Evolutionary conservation across 2,888 invertebrate genomes (phyloP).

Genomic region (Eupeodes luniger): DNA sequence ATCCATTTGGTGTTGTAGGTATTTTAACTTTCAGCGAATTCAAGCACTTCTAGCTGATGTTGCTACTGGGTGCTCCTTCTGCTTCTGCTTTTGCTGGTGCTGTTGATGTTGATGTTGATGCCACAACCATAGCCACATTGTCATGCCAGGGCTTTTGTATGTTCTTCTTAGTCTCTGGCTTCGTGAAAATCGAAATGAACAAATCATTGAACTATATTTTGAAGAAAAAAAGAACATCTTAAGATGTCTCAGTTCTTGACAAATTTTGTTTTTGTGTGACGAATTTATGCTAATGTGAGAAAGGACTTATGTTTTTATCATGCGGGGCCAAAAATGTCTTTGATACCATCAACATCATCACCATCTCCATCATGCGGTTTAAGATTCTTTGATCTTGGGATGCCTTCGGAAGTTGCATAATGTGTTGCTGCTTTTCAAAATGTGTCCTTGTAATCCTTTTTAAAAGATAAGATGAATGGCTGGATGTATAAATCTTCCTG

Average conservation of each 20-base stretch:
- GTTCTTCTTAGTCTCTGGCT: background rate
- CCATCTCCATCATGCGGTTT: constrained; percentile 13
- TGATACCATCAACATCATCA: background rate
- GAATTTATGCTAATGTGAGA: constrained; percentile 54
- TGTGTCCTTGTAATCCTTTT: constrained; percentile 38
- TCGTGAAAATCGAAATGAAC: constrained; percentile 33
- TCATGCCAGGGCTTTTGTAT: constrained; percentile 7
- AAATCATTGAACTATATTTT: constrained; percentile 56
- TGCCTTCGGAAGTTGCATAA: constrained; percentile 9
- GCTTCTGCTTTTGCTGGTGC: background rate
- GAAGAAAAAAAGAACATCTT: background rate
- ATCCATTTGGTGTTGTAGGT: constrained; percentile 49
- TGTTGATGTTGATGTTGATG: background rate
- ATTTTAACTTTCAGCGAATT: constrained; percentile 53
- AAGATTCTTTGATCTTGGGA: constrained; percentile 17
- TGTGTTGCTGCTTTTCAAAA: constrained; percentile 23
- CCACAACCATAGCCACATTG: background rate
- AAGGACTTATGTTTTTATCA: constrained; percentile 20
- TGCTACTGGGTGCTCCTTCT: too few relatives aligned
- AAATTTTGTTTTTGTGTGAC: constrained; percentile 14
- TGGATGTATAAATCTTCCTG: background rate
- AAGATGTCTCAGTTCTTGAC: constrained; percentile 39
- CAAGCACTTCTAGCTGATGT: background rate
- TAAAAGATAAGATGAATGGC: background rate
- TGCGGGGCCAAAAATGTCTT: background rate